Conservation (phyloP, 2,113 vertebrate species). For the Nerophis ophidion region DNA sequence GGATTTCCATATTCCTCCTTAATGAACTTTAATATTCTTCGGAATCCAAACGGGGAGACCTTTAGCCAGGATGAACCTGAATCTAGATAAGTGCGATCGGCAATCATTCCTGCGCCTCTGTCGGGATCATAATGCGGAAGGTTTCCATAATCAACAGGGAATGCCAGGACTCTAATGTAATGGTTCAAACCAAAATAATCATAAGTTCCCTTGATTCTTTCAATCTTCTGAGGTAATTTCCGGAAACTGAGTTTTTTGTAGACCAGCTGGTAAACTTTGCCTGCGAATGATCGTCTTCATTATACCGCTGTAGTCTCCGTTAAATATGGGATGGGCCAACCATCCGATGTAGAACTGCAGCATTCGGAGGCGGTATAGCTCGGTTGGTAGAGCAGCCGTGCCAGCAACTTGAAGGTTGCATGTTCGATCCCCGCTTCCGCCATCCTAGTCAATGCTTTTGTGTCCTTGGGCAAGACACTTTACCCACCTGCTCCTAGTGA, state of each 20-base stretch:
- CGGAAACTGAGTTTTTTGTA: conserved; percentile 79
- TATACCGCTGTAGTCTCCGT: conserved; percentile 84
- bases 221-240: conserved; percentile 87
- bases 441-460: no score
- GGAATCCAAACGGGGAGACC: conserved; percentile 85
- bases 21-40: conserved; percentile 85
- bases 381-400: no score
- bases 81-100: conserved; percentile 80
- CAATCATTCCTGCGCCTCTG: conserved; percentile 76
- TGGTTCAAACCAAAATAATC: conserved; percentile 96
- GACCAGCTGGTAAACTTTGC: conserved; percentile 79
- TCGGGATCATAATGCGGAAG: conserved; percentile 84
- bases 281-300: conserved; percentile 86
- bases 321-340: conserved; percentile 95
- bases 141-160: conserved; percentile 70
- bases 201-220: conserved; percentile 86
- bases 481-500: no score
- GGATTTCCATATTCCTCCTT: conserved; percentile 87
- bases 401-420: no score
- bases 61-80: conserved; percentile 89
- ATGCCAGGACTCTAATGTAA: conserved; percentile 86
- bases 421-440: no score
- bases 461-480: no score
- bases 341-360: conserved; percentile 88
- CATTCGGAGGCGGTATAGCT: no score